Evolutionary conservation across 2,797 vertebrate species (phyloP).

Genomic region (Tadarida brasiliensis): DNA sequence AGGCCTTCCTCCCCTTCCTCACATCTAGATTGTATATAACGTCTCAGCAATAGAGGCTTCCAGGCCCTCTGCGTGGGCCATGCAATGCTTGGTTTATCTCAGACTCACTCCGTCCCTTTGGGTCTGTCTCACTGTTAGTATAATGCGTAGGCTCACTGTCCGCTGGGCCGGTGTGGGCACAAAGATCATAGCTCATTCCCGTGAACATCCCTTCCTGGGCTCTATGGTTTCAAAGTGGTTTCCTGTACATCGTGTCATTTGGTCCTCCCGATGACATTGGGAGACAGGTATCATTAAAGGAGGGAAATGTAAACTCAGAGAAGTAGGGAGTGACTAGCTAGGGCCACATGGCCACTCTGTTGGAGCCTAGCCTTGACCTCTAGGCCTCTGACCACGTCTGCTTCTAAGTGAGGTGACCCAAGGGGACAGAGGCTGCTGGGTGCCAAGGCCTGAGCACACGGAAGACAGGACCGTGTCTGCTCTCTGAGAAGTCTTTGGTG

Average conservation of each 20-base stretch:
- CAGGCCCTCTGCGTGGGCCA: neutral
- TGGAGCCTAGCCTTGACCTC: neutral
- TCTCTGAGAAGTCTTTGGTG: neutral
- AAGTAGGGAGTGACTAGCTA: neutral
- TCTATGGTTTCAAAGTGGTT: slow-evolving; percentile 7
- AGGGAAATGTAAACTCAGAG: neutral
- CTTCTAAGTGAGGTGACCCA: neutral
- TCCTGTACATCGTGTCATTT: neutral
- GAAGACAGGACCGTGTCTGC: neutral
- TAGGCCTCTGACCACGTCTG: neutral
- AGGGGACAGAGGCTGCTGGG: neutral
- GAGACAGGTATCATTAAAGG: slow-evolving; percentile 42
- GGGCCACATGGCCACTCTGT: neutral
- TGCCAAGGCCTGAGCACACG: neutral
- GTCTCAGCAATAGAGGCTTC: neutral
- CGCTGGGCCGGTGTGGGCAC: neutral
- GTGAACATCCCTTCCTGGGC: neutral
- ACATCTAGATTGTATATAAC: rapidly evolving
- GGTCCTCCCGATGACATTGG: slow-evolving; percentile 12
- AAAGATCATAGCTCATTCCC: neutral
- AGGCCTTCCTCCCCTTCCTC: neutral
- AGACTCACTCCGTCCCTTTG: neutral
- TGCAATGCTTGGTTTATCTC: neutral
- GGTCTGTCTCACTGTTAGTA: rapidly evolving
- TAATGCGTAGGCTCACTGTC: neutral